Base-by-base conservation (phyloP, 2,888 invertebrate species). In the Sinhomidia bicolor region DNA sequence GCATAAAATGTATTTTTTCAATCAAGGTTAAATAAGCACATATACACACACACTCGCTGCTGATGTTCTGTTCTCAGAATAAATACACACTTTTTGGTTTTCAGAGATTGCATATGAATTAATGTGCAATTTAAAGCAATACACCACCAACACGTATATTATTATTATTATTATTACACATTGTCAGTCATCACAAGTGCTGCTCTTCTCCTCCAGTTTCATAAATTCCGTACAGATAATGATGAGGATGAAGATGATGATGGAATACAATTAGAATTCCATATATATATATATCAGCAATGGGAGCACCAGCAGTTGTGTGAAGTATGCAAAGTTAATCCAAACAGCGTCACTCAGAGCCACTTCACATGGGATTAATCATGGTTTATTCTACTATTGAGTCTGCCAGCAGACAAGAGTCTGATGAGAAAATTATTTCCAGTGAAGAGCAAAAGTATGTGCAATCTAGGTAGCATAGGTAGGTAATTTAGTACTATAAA, bases 21-120 rank as follows among this genome's bases (percentile, higher is more conserved):
- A 88, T 83, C 78, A 88, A 88, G 88, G 88, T 83, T 88, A 76
- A 51, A 82, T 17, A 82, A 87, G 79, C 71, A 85, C 47, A 71
- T 60, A 51, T 65, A 65, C 62, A 57, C 6, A 32, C 10, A 41
- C 10, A n/a, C n/a, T n/a, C n/a, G n/a, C n/a, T n/a, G n/a, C n/a
- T n/a, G n/a, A n/a, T n/a, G 14, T 60, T 57, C 80, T 71, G 68
- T 71, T 87, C 81, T 71, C 74, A 32, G 57, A 41, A 57, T 71
- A 79, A 41, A 60, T 36, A 54, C 74, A 17, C 57, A 74, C 51
- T 81, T 47, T 29, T 82, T 74, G 23, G 36, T 79, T 32, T 60
- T 60, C 41, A 79, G 36, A 41, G 79, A 79, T 60, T 60, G 36
- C 60, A 41, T 36, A 57, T 79, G 57, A 79, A 36, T 79, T 60